A percentile compares a stretch with the other conserved stretches of the same genome.
Conservation (phyloP, 2,797 vertebrate genomes). For the Petrocephalus sullivani region DNA sequence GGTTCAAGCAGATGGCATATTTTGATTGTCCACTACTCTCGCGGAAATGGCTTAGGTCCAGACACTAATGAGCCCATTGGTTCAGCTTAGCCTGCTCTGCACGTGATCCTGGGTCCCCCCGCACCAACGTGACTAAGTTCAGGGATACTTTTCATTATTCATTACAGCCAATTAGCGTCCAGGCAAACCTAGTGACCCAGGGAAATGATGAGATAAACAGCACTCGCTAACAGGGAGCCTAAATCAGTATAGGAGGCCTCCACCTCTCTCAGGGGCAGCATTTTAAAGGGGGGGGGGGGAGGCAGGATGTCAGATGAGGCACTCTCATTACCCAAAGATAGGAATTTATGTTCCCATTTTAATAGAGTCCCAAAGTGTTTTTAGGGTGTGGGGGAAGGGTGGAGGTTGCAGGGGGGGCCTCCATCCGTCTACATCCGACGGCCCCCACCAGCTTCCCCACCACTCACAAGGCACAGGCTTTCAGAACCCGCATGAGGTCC, state of each 20-base stretch:
- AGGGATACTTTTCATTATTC: not conserved
- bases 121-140: not conserved
- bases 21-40: not conserved
- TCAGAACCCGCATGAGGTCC: not conserved
- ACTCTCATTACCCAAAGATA: not conserved
- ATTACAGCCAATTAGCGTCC: not conserved
- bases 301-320: too few relatives aligned
- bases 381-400: not conserved
- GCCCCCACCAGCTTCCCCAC: not conserved
- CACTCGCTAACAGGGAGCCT: not conserved
- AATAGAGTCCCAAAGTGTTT: not conserved
- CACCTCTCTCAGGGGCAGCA: not conserved
- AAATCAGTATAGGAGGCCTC: not conserved
- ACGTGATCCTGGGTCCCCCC: not conserved
- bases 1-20: not conserved
- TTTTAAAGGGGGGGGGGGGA: too few relatives aligned
- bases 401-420: not conserved
- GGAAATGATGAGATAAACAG: not conserved
- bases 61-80: not conserved
- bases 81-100: not conserved
- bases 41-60: not conserved
- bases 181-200: not conserved
- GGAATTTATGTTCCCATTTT: conserved; percentile 1
- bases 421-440: not conserved
- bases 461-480: not conserved